Evolutionary conservation across 2,888 invertebrate species (phyloP), one percentile per base, ranked within the genome.

Genomic region (Magallana nippona): DNA sequence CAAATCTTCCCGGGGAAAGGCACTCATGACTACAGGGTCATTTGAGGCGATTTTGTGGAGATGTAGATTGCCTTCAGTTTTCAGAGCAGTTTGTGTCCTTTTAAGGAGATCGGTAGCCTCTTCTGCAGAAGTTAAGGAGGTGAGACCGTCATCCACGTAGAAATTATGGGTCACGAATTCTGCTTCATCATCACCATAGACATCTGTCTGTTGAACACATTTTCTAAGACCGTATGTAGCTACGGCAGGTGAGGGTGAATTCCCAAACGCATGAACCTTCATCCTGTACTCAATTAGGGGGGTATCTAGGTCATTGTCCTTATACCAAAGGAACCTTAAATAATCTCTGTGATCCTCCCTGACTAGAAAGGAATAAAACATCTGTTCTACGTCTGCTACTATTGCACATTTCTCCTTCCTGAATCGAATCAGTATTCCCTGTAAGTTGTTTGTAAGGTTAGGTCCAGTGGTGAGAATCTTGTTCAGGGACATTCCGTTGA

Each of bases 231-330:
- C 87, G 80, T 83, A 87, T 13, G 81, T 82, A 10, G 85, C 85
- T 17, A 85, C 56, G 55, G 86, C 85, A 22, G 87, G 86, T 11
- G 85, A 85, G 3, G 86, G 82, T 10, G 63, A 81, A 79, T 86
- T 78, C 13, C 83, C 83, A 63, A 85, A 85, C n/a, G 79, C 60
- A 80, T 85, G 85, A 2, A 55, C 22, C 57, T 44, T 79, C 85
- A 86, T 86, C 19, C 83, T 71, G 81, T 86, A 87, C 55, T 86
- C 84, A 5, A 82, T 71, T 3, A 81, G 57, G 15, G 44, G 71
- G 27, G 78, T 57, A 55, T 78, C 56, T 11, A 32, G 58, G 80
- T 80, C 32, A 55, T 79, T 82, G 55, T 85, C 63, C 19, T 60
- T n/a, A 55, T 55, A 17, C 55, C 55, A 55, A n/a, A 79, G 55